Percentiles rank a stretch among this genome's conserved stretches.
Evolutionary conservation across 1,140 invertebrate genomes (phyloP).

Genomic region (Diachasma alloeum): DNA sequence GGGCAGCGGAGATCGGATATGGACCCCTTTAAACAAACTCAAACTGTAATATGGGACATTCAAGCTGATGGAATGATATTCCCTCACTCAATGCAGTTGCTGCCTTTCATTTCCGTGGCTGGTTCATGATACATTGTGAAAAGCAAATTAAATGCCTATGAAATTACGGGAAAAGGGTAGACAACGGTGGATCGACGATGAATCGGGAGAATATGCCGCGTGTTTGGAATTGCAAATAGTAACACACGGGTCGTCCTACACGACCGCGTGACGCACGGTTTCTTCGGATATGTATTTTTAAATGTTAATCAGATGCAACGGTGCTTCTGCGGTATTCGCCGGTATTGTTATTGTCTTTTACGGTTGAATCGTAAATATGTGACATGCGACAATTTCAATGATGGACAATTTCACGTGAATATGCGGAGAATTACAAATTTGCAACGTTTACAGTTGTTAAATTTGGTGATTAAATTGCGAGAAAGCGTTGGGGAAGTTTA

Average conservation of each 20-base stretch:
- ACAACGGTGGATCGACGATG: neutral
- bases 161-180: neutral
- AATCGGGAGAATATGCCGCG: neutral
- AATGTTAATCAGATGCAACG: conserved; percentile 10
- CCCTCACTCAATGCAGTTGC: neutral
- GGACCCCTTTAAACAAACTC: conserved; percentile 56
- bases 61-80: conserved; percentile 55
- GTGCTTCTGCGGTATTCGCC: neutral
- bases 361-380: neutral
- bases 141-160: neutral
- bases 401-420: neutral
- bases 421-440: neutral
- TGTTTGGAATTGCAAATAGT: neutral
- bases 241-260: neutral
- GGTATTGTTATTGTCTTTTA: neutral
- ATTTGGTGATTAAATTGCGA: too few species aligned
- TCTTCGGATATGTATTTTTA: neutral
- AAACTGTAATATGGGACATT: conserved; percentile 57
- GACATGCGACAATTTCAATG: neutral
- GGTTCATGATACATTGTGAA: neutral
- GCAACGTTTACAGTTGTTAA: too few species aligned
- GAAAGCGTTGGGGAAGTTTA: too few species aligned
- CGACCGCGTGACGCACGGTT: neutral
- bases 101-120: neutral
- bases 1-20: conserved; percentile 41